Percentiles rank a stretch among this genome's conserved stretches.
Conservation (phyloP, 2,888 invertebrate species). For the Petrolisthes manimaculis region DNA sequence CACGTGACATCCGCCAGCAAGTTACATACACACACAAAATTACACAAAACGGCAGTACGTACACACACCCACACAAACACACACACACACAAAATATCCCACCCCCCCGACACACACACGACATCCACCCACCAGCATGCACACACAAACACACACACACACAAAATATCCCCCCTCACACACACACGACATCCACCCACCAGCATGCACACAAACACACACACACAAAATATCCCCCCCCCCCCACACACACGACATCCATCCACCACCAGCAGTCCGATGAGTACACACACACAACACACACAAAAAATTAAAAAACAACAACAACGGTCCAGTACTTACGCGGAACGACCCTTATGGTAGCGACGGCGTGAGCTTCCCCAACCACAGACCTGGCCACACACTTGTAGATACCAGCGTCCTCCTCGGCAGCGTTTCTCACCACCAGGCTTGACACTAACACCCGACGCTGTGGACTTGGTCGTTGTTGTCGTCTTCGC, state of each 20-base stretch:
- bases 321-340: conserved; percentile 7
- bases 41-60: not conserved
- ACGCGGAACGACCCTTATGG: conserved; percentile 51
- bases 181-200: not conserved
- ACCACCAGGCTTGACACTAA: conserved; percentile 35
- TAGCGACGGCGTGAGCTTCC: conserved; percentile 30
- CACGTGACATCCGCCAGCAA: not conserved
- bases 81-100: conserved; percentile 19
- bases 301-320: not conserved
- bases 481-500: not conserved
- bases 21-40: not conserved
- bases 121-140: too few relatives aligned
- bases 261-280: not conserved
- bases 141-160: conserved; percentile 23
- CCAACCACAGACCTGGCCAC: conserved; percentile 53
- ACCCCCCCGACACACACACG: too few relatives aligned
- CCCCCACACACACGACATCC: not conserved
- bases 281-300: conserved; percentile 9
- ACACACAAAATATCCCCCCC: not conserved
- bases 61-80: not conserved
- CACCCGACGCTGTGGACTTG: conserved; percentile 5
- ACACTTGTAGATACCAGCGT: conserved; percentile 53
- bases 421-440: conserved; percentile 1
- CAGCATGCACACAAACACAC: not conserved
- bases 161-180: not conserved